Base-by-base conservation (phyloP, 37 sponge, comb jelly and placozoan genomes). In the Theonella swinhoei region DNA sequence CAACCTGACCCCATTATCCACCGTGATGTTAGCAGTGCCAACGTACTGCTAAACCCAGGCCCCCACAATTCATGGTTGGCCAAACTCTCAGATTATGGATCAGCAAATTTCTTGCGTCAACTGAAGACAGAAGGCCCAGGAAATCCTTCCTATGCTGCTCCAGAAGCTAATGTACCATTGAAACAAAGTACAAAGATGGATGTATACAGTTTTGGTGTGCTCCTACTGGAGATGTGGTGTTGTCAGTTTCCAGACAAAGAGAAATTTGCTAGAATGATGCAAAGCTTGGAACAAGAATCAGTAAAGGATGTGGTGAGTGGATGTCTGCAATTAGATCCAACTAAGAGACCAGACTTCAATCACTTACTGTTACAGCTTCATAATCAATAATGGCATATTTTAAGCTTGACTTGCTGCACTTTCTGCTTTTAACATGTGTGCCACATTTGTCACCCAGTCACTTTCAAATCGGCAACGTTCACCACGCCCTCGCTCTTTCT, bases 21-120 rank as follows among this genome's bases (percentile, higher is more conserved):
- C 61, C 74, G 89, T 35, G 89, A 89, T 34, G 79, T 89, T 71
- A 89, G 89, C 65, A 89, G 89, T 64, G 78, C 80, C 28, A 89
- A 89, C 63, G 84, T 89, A 9, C 72, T 89, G 0, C 28, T 89
- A 5, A 39, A 78, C 39, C 81, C 81, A 28, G 5, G 26, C 2
- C 23, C 80, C 2, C 70, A 4, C 14, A 26, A 33, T 34, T 35
- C 34, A n/a, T 83, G 84, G 84, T 29, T 33, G 58, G 89, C 89
- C 30, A 89, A 89, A 37, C 41, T 89, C 14, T 85, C 83, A 38
- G 89, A 89, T 72, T 89, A 66, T 78, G 89, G 89, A 8, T 83
- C 89, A 37, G 89, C 89, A 61, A 89, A 89, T 75, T 89, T 89
- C 39, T 25, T 78, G 25, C 20, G 75, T 2, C 62, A 70, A 24